Conservation (phyloP, 37 sponge, comb jelly and placozoan species). For the Ephydatia muelleri region DNA sequence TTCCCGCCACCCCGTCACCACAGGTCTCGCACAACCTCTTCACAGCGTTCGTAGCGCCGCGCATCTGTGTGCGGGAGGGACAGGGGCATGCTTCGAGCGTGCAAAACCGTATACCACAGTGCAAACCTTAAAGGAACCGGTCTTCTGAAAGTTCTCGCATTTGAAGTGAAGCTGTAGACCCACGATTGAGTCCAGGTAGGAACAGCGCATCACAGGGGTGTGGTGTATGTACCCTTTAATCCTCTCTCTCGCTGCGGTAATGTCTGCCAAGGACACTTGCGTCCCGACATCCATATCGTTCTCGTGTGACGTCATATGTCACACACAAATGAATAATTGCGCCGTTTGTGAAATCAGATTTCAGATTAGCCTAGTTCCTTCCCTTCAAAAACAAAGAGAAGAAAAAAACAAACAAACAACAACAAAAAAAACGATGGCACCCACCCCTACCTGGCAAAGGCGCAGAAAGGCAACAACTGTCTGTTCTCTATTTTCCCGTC, state of each 20-base stretch:
- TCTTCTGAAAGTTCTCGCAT: conserved; percentile 88
- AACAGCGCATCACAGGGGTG: conserved; percentile 66
- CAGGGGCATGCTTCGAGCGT: not conserved
- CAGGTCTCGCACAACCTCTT: conserved; percentile 6
- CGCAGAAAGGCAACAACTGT: too few species aligned
- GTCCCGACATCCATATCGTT: too few species aligned
- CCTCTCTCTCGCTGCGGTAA: conserved; percentile 33
- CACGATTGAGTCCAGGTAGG: conserved; percentile 50
- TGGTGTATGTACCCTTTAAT: conserved; percentile 49
- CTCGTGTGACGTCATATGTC: too few species aligned
- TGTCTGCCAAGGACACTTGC: conserved; percentile 19
- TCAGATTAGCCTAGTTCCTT: too few species aligned
- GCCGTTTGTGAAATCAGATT: too few species aligned
- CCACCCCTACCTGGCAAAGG: too few species aligned
- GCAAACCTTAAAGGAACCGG: conserved; percentile 82
- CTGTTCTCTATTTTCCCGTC: too few species aligned
- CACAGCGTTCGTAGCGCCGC: conserved; percentile 78
- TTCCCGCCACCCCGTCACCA: not conserved
- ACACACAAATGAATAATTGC: too few species aligned
- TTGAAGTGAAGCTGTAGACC: conserved; percentile 76
- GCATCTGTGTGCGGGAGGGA: conserved; percentile 30
- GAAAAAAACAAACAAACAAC: too few species aligned
- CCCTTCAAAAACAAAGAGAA: too few species aligned
- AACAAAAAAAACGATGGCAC: too few species aligned
- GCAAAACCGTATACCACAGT: not conserved